Evolutionary conservation across 2,113 vertebrate species (phyloP).

Genomic region (Gadus macrocephalus): DNA sequence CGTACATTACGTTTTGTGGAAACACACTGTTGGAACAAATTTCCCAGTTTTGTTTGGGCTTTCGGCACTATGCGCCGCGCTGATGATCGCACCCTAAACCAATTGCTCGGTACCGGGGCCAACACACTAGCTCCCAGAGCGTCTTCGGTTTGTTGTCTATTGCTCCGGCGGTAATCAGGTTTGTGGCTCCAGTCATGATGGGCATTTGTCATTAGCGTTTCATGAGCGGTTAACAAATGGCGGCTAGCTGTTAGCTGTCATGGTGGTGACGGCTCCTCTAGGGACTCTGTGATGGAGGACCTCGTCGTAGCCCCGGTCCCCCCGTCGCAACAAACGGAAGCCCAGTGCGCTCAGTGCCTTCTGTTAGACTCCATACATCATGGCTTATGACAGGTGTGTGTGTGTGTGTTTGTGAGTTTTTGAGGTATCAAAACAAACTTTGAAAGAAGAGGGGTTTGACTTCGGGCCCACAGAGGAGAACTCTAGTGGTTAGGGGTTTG

Average conservation of each 20-base stretch:
- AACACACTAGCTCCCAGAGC: slow-evolving; percentile 15
- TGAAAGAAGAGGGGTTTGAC: too few relatives aligned
- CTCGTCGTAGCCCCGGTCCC: slow-evolving; percentile 32
- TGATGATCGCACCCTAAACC: background rate
- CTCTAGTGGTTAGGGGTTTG: too few relatives aligned
- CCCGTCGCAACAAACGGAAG: slow-evolving; percentile 21
- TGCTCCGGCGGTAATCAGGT: slow-evolving; percentile 44
- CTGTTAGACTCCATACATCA: slow-evolving; percentile 14
- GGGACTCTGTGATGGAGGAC: slow-evolving; percentile 45
- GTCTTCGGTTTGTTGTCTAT: slow-evolving; percentile 20
- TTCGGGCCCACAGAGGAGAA: too few relatives aligned
- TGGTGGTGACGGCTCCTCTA: slow-evolving; percentile 36
- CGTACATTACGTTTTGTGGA: slow-evolving; percentile 1
- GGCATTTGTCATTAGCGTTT: slow-evolving; percentile 50
- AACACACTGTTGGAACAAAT: slow-evolving; percentile 36
- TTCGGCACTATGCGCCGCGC: slow-evolving; percentile 7
- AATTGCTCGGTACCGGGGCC: slow-evolving; percentile 20
- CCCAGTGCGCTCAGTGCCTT: slow-evolving; percentile 11
- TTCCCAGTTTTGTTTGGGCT: background rate
- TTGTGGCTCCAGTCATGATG: slow-evolving; percentile 31
- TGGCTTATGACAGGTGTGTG: slow-evolving; percentile 4
- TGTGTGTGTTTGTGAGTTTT: too few relatives aligned
- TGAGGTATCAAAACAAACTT: too few relatives aligned
- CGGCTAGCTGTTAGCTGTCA: slow-evolving; percentile 43
- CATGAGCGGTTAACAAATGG: slow-evolving; percentile 55